Percentiles rank a stretch among this genome's conserved stretches.
Conservation (phyloP, 2,797 vertebrate species). For the Chloroceryle inda region DNA sequence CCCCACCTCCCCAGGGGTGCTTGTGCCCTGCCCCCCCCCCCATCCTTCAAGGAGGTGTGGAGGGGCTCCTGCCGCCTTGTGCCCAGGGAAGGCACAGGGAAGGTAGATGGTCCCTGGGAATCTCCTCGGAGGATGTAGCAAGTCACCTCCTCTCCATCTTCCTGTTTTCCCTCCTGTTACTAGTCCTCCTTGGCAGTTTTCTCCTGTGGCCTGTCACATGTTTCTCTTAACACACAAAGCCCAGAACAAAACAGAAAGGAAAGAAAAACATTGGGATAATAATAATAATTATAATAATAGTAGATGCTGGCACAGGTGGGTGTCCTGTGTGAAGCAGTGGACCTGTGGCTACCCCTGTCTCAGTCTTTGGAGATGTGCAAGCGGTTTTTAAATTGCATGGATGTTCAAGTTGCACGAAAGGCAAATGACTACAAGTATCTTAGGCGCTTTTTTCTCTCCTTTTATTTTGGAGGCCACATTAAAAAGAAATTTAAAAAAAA, state of each 20-base stretch:
- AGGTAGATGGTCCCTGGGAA: neutral
- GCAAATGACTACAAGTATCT: conserved; percentile 51
- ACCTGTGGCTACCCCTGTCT: conserved; percentile 23
- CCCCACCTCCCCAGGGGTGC: neutral
- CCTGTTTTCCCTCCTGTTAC: neutral
- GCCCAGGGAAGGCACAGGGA: neutral
- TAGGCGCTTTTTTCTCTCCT: conserved; percentile 45
- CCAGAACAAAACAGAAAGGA: neutral
- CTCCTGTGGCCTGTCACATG: conserved; percentile 14
- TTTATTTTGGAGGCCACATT: conserved; percentile 60
- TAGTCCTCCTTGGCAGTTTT: conserved; percentile 19
- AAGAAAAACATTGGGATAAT: conserved; percentile 32
- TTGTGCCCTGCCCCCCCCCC: neutral
- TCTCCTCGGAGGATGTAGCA: neutral
- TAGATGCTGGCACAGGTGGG: conserved; percentile 33
- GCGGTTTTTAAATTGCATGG: conserved; percentile 68
- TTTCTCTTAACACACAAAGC: neutral
- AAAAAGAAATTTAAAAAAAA: neutral
- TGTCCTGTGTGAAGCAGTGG: conserved; percentile 34
- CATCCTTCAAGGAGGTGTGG: neutral
- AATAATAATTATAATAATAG: conserved; percentile 59
- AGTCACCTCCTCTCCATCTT: neutral
- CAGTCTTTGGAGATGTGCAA: neutral
- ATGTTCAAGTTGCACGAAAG: conserved; percentile 60
- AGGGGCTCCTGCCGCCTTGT: accelerated